These are phyloP conservation scores for Limenitis camilla DNA, from an alignment of 2,888 invertebrate species.

Conservation along the genomic window DNA sequence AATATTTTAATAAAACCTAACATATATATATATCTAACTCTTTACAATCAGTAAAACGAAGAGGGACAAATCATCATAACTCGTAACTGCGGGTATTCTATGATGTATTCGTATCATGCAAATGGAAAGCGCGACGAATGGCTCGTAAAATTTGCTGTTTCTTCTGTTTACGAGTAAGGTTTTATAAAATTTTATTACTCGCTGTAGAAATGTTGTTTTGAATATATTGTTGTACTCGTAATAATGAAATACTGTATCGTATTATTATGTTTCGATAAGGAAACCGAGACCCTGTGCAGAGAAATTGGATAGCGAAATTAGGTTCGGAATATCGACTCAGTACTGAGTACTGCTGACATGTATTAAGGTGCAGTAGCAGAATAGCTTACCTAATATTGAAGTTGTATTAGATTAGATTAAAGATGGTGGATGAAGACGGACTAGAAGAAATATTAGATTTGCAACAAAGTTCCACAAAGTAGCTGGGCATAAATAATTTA, in stretches of 20 bases:
- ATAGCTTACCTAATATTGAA: too few species aligned
- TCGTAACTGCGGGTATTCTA: slow-evolving; percentile 25
- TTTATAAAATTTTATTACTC: slow-evolving; percentile 64
- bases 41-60: neutral
- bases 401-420: too few species aligned
- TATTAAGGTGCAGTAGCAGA: too few species aligned
- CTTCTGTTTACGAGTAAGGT: slow-evolving; percentile 68
- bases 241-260: slow-evolving; percentile 11
- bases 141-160: slow-evolving; percentile 67
- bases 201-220: slow-evolving; percentile 36
- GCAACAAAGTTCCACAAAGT: too few species aligned
- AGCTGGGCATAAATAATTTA: too few species aligned
- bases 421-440: too few species aligned
- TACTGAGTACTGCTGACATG: too few species aligned
- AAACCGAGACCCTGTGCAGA: neutral
- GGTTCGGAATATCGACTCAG: neutral
- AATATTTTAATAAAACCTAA: too few species aligned
- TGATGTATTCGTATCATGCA: slow-evolving; percentile 58
- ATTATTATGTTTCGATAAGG: slow-evolving; percentile 3
- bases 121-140: slow-evolving; percentile 65
- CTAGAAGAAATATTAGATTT: too few species aligned
- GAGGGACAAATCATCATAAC: neutral
- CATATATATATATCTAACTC: neutral
- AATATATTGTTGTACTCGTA: slow-evolving; percentile 24
- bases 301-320: neutral